Conservation (phyloP, 2,113 vertebrate genomes). For the Struthio camelus region DNA sequence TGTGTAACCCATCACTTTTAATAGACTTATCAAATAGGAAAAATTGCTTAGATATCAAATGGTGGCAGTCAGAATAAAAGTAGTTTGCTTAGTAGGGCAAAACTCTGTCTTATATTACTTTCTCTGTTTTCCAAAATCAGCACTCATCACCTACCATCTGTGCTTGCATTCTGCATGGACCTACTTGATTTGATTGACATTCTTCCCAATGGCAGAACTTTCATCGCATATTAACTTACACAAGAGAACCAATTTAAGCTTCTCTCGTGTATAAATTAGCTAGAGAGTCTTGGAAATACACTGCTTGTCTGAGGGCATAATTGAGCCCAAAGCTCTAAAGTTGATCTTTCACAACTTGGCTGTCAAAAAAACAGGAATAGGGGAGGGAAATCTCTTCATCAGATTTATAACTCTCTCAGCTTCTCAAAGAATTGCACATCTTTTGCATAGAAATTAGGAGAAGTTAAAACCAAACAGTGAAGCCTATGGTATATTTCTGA, state of each 20-base stretch:
- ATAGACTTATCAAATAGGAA: background rate
- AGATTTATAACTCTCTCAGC: background rate
- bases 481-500: background rate
- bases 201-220: slow-evolving; percentile 41
- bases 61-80: background rate
- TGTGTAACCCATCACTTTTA: background rate
- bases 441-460: background rate
- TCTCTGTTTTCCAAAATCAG: slow-evolving; percentile 21
- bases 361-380: background rate
- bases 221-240: slow-evolving; percentile 44
- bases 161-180: background rate
- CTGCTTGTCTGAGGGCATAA: slow-evolving; percentile 38
- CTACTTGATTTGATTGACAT: slow-evolving; percentile 35
- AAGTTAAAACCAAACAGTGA: background rate
- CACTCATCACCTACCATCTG: slow-evolving; percentile 46
- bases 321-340: slow-evolving; percentile 27
- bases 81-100: background rate
- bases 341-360: slow-evolving; percentile 15
- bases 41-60: background rate
- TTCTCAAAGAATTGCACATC: background rate
- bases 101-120: background rate
- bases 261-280: slow-evolving; percentile 63
- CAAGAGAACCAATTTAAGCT: slow-evolving; percentile 44
- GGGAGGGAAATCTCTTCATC: background rate
- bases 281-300: slow-evolving; percentile 30